Conservation (phyloP, 2,113 vertebrate species). For the Halichoeres trimaculatus region DNA sequence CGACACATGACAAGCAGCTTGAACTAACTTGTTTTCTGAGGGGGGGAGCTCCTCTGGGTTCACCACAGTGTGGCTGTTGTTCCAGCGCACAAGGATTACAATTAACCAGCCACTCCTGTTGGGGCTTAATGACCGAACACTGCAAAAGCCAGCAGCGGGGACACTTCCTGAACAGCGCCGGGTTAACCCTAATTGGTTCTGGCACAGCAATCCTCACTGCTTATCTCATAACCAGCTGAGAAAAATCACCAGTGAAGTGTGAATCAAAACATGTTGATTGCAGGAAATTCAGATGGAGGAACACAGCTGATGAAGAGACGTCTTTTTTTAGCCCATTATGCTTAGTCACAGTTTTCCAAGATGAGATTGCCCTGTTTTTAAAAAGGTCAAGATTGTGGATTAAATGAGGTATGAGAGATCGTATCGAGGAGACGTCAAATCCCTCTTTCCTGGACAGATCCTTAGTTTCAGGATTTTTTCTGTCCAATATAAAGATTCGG, state of each 20-base stretch:
- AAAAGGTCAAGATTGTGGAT: constrained; percentile 3
- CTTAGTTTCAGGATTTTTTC: not conserved
- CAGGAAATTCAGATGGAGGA: constrained; percentile 44
- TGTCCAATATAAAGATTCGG: not conserved
- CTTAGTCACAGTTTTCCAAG: not conserved
- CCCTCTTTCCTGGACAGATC: not conserved
- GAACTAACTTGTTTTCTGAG: constrained; percentile 64
- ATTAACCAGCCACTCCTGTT: constrained; percentile 76
- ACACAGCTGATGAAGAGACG: constrained; percentile 14
- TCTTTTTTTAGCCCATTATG: not conserved
- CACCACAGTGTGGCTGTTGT: constrained; percentile 79
- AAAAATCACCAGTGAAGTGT: constrained; percentile 66
- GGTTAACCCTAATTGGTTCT: constrained; percentile 75
- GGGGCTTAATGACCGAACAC: constrained; percentile 76
- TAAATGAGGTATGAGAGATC: not conserved
- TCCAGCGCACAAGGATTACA: constrained; percentile 76
- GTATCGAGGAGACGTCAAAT: not conserved
- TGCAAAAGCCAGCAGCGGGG: constrained; percentile 75
- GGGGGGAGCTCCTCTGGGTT: constrained; percentile 15
- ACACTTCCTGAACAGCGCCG: constrained; percentile 71
- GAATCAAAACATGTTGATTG: constrained; percentile 73
- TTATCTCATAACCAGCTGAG: constrained; percentile 75
- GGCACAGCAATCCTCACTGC: constrained; percentile 69
- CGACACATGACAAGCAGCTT: constrained; percentile 74
- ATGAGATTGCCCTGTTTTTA: not conserved